These are phyloP conservation scores for Actenoides hombroni DNA, from an alignment of 2,113 vertebrate genomes.

Conservation along the genomic window DNA sequence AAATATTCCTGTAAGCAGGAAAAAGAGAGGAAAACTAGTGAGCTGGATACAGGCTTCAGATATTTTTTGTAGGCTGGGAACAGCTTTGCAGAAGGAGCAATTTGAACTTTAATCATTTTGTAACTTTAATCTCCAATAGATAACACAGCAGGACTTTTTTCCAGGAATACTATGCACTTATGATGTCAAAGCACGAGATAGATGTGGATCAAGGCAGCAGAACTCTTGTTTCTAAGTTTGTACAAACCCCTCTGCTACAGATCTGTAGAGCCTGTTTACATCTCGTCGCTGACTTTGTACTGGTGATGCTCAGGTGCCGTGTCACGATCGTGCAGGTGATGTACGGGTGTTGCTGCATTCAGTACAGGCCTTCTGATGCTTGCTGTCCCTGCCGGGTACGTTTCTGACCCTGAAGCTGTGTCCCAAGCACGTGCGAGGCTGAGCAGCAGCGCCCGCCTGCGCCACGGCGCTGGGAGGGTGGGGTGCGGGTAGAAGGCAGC, in stretches of 20 bases:
- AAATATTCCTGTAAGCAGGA: neutral
- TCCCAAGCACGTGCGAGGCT: neutral
- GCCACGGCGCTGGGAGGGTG: neutral
- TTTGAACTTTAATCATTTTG: slow-evolving; percentile 38
- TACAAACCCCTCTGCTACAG: neutral
- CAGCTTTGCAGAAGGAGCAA: neutral
- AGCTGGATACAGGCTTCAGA: neutral
- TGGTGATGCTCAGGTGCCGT: neutral
- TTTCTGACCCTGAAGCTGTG: neutral
- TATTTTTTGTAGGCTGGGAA: neutral
- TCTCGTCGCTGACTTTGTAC: neutral
- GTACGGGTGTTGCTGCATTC: neutral
- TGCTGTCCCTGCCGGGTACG: neutral
- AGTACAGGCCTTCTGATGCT: neutral
- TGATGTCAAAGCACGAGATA: neutral
- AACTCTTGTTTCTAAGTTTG: neutral
- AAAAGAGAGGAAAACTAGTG: neutral
- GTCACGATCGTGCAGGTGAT: rapidly evolving
- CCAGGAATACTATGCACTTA: neutral
- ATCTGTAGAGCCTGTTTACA: neutral
- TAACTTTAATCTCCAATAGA: neutral
- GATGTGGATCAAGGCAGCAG: neutral
- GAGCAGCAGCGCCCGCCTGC: neutral
- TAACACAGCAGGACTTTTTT: neutral
- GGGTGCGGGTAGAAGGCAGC: neutral